Evolutionary conservation across 2,797 vertebrate species (phyloP), one percentile per base, ranked within the genome.

Genomic region (Allochrocebus solatus): DNA sequence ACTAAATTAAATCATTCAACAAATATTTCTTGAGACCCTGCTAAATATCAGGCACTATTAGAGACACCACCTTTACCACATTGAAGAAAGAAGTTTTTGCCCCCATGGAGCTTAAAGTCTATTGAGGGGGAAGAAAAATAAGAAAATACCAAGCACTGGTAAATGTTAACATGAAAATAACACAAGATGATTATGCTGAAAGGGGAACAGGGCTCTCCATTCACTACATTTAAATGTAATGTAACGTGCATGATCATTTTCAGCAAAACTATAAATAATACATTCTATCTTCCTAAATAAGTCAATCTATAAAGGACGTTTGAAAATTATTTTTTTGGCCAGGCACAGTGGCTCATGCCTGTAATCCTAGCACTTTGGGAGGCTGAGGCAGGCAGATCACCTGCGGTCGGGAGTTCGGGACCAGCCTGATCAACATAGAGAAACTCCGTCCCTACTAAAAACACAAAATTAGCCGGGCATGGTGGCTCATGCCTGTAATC

Each of bases 141-240:
- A 48, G 41, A 92, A 87, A 96, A 95, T 84, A 91, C 19, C 70
- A 91, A 93, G 64, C n/a, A 96, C 17, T 81, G 50, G 55, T 72
- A 96, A 97, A 90, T 75, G 26, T 39, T 90, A 93, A 75, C 57
- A 85, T 6, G 9, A 57, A 93, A 95, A 93, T 80, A 95, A 95
- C 96, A 80, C 43, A 95, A 79, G 26, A 33, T 94, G 59, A 76
- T 2, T 95, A 64, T 75, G 41, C 24, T 89, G 50, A 82, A 64
- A 95, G 2, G 50, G 41, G 16, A 61, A 28, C 24, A 75, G 46
- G 22, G 28, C 48, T 95, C 72, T n/a, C 28, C 28, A 83, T 41
- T 90, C 91, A 93, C 43, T 75, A 92, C 59, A 72, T 80, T 75
- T 84, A 92, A 94, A 96, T 48, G 50, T 83, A 94, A 79, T 50